Evolutionary conservation across 2,797 vertebrate species (phyloP).

Genomic region (Falco cherrug): DNA sequence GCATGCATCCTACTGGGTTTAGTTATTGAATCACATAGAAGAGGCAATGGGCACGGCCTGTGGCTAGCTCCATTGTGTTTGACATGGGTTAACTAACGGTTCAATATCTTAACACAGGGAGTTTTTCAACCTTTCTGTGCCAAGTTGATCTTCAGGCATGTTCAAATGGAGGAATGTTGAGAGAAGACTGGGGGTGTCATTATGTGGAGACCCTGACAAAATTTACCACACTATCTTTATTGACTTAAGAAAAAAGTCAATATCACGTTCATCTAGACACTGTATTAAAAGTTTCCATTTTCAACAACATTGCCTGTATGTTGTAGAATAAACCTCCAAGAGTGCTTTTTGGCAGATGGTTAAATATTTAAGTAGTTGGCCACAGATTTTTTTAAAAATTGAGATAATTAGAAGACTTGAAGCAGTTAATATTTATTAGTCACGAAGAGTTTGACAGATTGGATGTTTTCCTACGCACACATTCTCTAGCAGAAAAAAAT

Average conservation of each 20-base stretch:
- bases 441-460: constrained; percentile 75
- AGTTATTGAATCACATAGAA: background rate
- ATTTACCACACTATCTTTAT: background rate
- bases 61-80: background rate
- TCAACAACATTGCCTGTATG: constrained; percentile 62
- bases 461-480: constrained; percentile 73
- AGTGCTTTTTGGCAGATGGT: constrained; percentile 76
- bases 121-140: background rate
- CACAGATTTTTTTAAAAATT: constrained; percentile 59
- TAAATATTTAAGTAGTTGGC: constrained; percentile 78
- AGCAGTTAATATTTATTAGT: constrained; percentile 81
- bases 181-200: background rate
- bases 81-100: background rate
- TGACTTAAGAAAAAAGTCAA: background rate
- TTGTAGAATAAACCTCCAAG: constrained; percentile 65
- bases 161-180: background rate
- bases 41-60: background rate
- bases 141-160: background rate
- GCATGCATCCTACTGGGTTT: background rate
- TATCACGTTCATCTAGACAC: constrained; percentile 17
- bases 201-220: background rate
- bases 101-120: background rate
- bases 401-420: constrained; percentile 76
- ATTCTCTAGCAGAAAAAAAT: constrained; percentile 52
- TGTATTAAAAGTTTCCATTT: constrained; percentile 69